Conservation (phyloP, 2,888 invertebrate genomes). For the Galerucella pusilla region DNA sequence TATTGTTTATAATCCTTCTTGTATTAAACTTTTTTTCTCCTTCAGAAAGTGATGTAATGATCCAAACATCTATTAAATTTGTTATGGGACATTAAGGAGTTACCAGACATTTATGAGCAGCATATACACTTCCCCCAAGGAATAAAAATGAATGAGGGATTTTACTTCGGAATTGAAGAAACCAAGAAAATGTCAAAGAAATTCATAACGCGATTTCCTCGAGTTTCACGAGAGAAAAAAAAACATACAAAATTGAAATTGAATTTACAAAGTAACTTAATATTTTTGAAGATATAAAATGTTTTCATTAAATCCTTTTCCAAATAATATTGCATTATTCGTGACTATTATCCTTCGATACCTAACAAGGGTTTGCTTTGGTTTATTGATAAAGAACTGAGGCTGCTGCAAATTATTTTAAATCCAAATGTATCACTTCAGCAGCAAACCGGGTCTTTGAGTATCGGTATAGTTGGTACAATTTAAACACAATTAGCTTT, state of each 20-base stretch:
- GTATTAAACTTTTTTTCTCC: neutral
- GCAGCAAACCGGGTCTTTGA: neutral
- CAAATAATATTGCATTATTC: no score
- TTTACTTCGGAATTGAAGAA: neutral
- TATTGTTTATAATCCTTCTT: no score
- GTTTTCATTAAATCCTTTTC: no score
- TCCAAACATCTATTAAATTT: conserved; percentile 7
- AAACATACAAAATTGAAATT: no score
- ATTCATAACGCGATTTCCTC: neutral
- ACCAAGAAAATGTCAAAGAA: neutral
- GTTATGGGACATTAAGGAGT: neutral
- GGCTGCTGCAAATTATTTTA: no score
- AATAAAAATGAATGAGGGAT: neutral
- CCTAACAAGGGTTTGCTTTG: no score
- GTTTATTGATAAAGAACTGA: no score
- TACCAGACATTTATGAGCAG: neutral
- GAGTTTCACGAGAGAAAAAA: no score
- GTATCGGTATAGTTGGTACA: neutral
- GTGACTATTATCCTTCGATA: no score
- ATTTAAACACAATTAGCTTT: neutral
- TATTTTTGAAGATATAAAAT: no score
- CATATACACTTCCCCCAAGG: neutral
- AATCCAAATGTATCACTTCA: no score
- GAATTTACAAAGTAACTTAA: no score
- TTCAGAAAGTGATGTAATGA: neutral